Evolutionary conservation across 2,888 invertebrate genomes (phyloP).

Genomic region (Metalampra italica): DNA sequence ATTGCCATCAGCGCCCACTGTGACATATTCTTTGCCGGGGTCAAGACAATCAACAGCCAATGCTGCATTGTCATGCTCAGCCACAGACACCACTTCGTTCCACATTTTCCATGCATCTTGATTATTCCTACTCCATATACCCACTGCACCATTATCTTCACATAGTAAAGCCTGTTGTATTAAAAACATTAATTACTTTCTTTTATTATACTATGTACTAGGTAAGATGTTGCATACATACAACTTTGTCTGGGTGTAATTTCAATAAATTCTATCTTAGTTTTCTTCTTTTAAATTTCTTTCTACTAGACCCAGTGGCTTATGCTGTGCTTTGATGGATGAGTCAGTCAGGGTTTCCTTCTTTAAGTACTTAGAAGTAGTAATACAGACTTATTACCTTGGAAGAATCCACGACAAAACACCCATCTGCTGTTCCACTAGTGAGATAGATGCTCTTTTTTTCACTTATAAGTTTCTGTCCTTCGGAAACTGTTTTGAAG

Average conservation of each 20-base stretch:
- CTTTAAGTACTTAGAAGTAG: too few species aligned
- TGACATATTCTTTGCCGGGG: constrained; percentile 53
- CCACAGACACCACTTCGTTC: constrained; percentile 48
- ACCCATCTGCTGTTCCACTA: constrained; percentile 65
- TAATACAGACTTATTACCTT: constrained; percentile 36
- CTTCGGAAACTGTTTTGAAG: constrained; percentile 40
- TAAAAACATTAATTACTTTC: neutral
- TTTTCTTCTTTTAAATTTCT: too few species aligned
- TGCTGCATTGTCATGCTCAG: constrained; percentile 63
- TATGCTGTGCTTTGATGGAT: too few species aligned
- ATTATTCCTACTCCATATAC: constrained; percentile 47
- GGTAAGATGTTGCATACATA: too few species aligned
- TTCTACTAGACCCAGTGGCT: too few species aligned
- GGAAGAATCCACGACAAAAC: constrained; percentile 51
- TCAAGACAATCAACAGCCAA: constrained; percentile 55
- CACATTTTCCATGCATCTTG: constrained; percentile 50
- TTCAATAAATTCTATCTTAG: too few species aligned
- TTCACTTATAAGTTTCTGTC: constrained; percentile 27
- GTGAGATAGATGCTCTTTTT: constrained; percentile 46
- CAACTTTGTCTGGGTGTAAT: too few species aligned
- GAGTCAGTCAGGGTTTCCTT: too few species aligned
- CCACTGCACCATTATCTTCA: constrained; percentile 66
- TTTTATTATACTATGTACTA: neutral
- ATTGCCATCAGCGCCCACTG: constrained; percentile 67
- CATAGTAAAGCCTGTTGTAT: constrained; percentile 54